phyloP scores from a whole-genome alignment of 2,888 invertebrate genomes.

The Phragmatobia fuliginosa region DNA sequence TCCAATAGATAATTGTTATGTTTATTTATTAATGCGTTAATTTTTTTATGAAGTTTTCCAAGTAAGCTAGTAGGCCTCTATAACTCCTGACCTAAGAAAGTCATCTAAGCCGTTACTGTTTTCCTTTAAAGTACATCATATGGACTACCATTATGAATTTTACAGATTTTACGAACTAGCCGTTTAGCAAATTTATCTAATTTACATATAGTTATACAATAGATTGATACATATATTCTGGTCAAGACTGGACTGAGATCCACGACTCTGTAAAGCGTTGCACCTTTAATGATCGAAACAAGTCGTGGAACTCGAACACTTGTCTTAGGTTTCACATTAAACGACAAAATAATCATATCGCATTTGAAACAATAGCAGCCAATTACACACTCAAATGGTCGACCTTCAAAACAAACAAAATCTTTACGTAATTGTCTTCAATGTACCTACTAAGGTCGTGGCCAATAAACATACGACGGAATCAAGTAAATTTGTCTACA shows the following conservation, averaged over 20 bases:
- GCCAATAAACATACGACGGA: neutral
- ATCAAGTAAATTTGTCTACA: neutral
- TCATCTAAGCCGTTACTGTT: no score
- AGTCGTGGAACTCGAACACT: neutral
- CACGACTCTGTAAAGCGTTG: neutral
- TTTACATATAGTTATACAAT: conserved; percentile 1
- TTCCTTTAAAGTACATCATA: no score
- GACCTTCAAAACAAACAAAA: neutral
- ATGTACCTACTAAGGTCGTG: neutral
- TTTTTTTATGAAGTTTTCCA: no score
- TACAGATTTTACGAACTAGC: no score
- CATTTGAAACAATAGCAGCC: neutral
- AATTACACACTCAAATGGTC: neutral
- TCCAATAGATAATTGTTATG: no score
- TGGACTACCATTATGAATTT: no score
- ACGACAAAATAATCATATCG: neutral
- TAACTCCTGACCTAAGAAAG: no score
- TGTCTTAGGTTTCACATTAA: conserved; percentile 1
- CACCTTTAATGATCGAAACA: neutral
- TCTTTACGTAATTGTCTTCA: neutral
- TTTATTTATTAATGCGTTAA: no score
- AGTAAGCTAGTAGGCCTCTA: no score
- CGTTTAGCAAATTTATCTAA: neutral
- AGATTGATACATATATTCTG: conserved; percentile 8
- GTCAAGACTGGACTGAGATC: neutral